phyloP scores from a whole-genome alignment of 1,140 invertebrate genomes.

The Eriosoma lanigerum region DNA sequence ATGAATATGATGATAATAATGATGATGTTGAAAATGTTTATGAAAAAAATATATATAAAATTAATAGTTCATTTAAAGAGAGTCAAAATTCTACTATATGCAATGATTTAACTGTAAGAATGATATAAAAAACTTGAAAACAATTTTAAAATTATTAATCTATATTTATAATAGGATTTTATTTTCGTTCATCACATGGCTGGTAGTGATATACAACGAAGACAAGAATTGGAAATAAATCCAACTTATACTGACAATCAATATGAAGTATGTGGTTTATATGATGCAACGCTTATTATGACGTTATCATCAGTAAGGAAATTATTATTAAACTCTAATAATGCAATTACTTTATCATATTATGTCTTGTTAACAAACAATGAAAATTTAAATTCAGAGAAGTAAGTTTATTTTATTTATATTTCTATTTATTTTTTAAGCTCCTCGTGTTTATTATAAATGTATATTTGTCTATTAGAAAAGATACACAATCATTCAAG shows the following conservation, averaged over 20 bases:
- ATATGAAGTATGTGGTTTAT: constrained; percentile 13
- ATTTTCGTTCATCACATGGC: constrained; percentile 25
- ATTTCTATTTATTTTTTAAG: too few species aligned
- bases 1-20: not conserved
- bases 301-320: constrained; percentile 21
- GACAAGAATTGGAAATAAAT: constrained; percentile 9
- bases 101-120: constrained; percentile 2
- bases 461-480: not conserved
- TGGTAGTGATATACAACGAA: constrained; percentile 18
- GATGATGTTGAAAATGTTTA: not conserved
- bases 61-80: too few species aligned
- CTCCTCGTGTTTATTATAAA: too few species aligned
- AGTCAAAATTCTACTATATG: not conserved
- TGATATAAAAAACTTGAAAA: not conserved
- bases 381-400: not conserved
- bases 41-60: too few species aligned
- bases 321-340: constrained; percentile 1
- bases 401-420: constrained; percentile 16
- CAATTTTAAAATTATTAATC: not conserved
- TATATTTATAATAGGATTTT: constrained; percentile 5
- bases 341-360: constrained; percentile 26
- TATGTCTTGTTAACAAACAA: constrained; percentile 31
- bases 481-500: not conserved
- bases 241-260: not conserved
- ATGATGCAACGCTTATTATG: constrained; percentile 30